Percentiles rank a stretch among this genome's conserved stretches.
These are phyloP conservation scores for Nebria salina DNA, from an alignment of 2,888 invertebrate genomes.

Conservation along the genomic window DNA sequence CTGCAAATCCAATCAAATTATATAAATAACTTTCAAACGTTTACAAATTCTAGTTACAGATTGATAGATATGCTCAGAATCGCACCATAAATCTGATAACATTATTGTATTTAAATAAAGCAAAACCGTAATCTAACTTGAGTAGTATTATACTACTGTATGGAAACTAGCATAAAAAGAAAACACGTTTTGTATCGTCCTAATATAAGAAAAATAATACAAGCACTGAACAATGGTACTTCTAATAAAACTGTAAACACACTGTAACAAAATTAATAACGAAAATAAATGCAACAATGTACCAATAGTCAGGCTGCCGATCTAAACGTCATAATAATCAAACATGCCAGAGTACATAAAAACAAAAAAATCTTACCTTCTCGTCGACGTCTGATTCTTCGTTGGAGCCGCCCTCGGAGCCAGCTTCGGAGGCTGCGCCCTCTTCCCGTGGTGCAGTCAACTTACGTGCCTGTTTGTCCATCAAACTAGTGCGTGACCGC, in stretches of 20 bases:
- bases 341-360: neutral
- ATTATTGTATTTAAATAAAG: neutral
- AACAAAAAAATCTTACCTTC: constrained; percentile 72
- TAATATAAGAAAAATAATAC: neutral
- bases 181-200: constrained; percentile 15
- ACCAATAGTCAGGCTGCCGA: constrained; percentile 31
- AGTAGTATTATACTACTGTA: neutral
- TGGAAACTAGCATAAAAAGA: neutral
- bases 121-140: neutral
- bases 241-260: constrained; percentile 22
- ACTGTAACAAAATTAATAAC: constrained; percentile 9
- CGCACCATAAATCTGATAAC: too few species aligned
- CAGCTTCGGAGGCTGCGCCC: constrained; percentile 78
- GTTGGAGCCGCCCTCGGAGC: constrained; percentile 85
- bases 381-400: constrained; percentile 91
- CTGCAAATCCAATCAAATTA: too few species aligned
- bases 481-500: constrained; percentile 88
- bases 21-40: too few species aligned
- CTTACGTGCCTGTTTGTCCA: constrained; percentile 86
- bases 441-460: constrained; percentile 76
- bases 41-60: too few species aligned
- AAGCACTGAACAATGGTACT: constrained; percentile 29
- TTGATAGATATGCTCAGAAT: too few species aligned
- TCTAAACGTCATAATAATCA: neutral
- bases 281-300: constrained; percentile 33